Base-by-base conservation (phyloP, 2,113 vertebrate species). In the Sula dactylatra region DNA sequence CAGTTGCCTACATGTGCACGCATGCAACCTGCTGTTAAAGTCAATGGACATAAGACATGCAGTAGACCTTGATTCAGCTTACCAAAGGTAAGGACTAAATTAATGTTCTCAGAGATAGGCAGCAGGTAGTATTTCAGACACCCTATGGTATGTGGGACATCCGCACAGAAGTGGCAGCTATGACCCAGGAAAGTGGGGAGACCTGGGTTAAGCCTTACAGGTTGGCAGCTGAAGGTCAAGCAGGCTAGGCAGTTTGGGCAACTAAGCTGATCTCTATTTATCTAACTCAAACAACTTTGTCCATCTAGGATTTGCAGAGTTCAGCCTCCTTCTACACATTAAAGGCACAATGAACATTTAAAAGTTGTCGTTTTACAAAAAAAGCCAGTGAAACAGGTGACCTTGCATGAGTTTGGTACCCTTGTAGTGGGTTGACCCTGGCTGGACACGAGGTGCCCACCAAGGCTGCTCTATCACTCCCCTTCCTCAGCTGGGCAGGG, bases 1-100 rank as follows among this genome's bases (percentile, higher is more conserved):
- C 40, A 36, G 9, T 25, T 55, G 22, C 44, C 42, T 59, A 26
- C 0, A 6, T 6, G 1, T 38, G 26, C 13, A 34, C 0, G 0
- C 17, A 15, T 74, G 19, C 16, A 82, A 25, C 7, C 3, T 86
- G 6, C 34, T 61, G 9, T 83, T 81, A 49, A 86, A 88, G 67
- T 24, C 36, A 86, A 16, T 5, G 16, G 26, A 52, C 15, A 11
- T 24, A 70, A n/a, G 26, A 67, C 22, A 64, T 2, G 0, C 7
- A 58, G 7, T 8, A 54, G 22, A 54, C 10, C 3, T 54, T 45
- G 29, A 67, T 71, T 67, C 52, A 58, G 2, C 0, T 50, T 67
- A 38, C 6, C 6, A 82, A 52, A 58, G 8, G 1, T 5, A 55
- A 26, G 54, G 49, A 82, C 20, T 56, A 16, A 34, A 74, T 66